Percentiles rank a stretch among this genome's conserved stretches.
Evolutionary conservation across 1,140 invertebrate genomes (phyloP).

Genomic region (Apocrypta bakeri): DNA sequence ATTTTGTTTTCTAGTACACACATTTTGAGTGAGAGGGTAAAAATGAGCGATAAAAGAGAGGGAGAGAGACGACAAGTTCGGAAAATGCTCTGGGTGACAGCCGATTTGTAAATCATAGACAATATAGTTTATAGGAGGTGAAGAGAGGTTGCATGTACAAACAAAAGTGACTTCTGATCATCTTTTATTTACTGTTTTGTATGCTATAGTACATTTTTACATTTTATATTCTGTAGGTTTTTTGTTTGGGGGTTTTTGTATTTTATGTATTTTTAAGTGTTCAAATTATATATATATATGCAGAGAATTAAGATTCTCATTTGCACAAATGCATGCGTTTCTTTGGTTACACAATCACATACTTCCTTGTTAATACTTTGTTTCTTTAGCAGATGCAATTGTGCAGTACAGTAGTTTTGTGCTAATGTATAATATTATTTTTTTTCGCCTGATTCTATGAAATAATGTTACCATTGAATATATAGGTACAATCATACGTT

Average conservation of each 20-base stretch:
- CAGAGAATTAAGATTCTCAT: constrained; percentile 14
- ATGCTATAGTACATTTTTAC: constrained; percentile 63
- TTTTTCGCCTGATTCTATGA: neutral
- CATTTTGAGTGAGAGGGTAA: constrained; percentile 3
- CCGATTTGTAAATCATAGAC: constrained; percentile 48
- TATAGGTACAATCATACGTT: too few relatives aligned
- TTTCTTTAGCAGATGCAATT: neutral
- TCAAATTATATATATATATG: neutral
- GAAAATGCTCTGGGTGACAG: constrained; percentile 55
- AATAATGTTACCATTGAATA: neutral
- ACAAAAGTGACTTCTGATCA: neutral
- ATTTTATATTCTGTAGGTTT: too few relatives aligned
- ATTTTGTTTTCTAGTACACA: constrained; percentile 36
- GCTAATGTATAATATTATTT: constrained; percentile 11
- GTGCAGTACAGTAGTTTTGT: constrained; percentile 5
- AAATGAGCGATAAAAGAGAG: neutral
- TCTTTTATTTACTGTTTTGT: constrained; percentile 45
- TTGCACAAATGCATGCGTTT: constrained; percentile 46
- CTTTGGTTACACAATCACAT: constrained; percentile 13
- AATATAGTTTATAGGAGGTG: neutral
- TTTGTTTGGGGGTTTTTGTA: neutral
- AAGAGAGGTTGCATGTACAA: neutral
- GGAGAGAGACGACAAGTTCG: neutral
- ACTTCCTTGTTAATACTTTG: neutral
- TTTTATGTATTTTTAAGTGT: constrained; percentile 15